phyloP scores from a whole-genome alignment of 92 coral and sea anemone species.

The Galaxea fascicularis region DNA sequence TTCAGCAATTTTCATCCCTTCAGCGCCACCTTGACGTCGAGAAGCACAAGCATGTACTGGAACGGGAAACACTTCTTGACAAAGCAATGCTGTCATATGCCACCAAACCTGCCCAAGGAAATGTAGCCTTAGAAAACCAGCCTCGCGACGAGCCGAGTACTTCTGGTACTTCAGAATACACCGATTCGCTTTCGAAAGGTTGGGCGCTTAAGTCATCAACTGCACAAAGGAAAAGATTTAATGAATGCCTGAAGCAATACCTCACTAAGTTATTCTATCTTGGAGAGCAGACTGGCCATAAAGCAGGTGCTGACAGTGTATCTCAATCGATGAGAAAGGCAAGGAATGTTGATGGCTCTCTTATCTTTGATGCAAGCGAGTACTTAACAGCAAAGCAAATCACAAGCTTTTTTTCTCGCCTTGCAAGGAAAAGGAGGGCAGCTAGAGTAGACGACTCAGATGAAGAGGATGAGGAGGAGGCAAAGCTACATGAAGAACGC shows the following conservation, averaged over 20 bases:
- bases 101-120: conserved; percentile 42
- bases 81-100: conserved; percentile 66
- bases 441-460: background rate
- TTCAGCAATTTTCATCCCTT: conserved; percentile 47
- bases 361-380: conserved; percentile 34
- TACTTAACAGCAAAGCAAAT: conserved; percentile 46
- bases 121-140: conserved; percentile 4
- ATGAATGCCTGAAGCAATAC: conserved; percentile 49
- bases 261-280: conserved; percentile 46
- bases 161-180: background rate
- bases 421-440: conserved; percentile 26
- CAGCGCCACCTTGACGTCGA: conserved; percentile 64
- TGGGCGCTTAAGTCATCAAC: conserved; percentile 67
- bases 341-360: conserved; percentile 36
- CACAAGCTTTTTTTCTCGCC: conserved; percentile 48
- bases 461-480: conserved; percentile 14
- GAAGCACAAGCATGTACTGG: conserved; percentile 54
- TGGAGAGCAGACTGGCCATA: conserved; percentile 67
- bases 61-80: conserved; percentile 70
- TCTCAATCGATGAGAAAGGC: conserved; percentile 48
- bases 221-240: conserved; percentile 50
- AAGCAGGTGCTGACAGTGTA: conserved; percentile 50
- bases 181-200: conserved; percentile 39
- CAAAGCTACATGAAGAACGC: conserved; percentile 6
- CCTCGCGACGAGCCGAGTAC: conserved; percentile 16